Evolutionary conservation across 2,888 invertebrate genomes (phyloP).

Genomic region (Keiferia lycopersicella): DNA sequence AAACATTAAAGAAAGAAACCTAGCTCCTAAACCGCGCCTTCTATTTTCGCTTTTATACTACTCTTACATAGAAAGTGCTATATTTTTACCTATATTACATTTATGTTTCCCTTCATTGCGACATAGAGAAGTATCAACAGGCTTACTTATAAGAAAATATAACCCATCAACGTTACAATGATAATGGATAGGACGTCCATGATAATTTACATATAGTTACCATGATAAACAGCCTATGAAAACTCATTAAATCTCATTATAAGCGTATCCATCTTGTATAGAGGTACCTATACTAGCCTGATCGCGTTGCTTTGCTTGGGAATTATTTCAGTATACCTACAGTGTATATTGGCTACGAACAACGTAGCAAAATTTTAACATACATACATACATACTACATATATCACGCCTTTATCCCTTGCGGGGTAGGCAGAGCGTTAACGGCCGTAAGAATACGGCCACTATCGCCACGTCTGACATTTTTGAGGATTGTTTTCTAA

Average conservation of each 20-base stretch:
- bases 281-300: neutral
- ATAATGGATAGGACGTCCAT: neutral
- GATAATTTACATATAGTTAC: neutral
- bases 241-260: conserved; percentile 3
- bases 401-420: too few relatives aligned
- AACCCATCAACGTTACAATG: neutral
- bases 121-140: neutral
- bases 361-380: too few relatives aligned
- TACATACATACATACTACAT: too few relatives aligned
- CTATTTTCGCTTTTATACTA: too few relatives aligned
- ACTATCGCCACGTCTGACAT: too few relatives aligned
- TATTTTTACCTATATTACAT: too few relatives aligned
- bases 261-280: conserved; percentile 2
- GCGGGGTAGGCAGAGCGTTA: too few relatives aligned
- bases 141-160: conserved; percentile 7
- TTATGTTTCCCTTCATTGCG: neutral
- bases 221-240: conserved; percentile 2
- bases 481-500: too few relatives aligned
- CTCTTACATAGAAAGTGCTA: too few relatives aligned
- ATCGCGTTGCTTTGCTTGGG: neutral
- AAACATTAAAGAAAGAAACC: too few relatives aligned
- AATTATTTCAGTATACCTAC: neutral
- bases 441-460: too few relatives aligned
- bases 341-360: neutral
- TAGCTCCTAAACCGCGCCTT: too few relatives aligned